These are phyloP conservation scores for Menura novaehollandiae DNA, from an alignment of 2,113 vertebrate species.

Conservation along the genomic window DNA sequence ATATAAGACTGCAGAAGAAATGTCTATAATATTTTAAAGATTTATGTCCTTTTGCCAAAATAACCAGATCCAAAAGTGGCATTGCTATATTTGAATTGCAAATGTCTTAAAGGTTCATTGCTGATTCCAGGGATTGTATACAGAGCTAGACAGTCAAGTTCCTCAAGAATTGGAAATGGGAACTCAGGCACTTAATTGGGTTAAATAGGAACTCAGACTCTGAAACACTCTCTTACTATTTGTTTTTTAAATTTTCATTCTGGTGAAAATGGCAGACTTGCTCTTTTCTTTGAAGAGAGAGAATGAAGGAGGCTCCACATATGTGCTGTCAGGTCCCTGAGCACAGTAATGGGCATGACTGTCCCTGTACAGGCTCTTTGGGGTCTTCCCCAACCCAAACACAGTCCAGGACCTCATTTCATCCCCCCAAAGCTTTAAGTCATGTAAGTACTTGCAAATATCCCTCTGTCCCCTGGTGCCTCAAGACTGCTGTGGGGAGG, in stretches of 20 bases:
- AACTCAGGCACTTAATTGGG: neutral
- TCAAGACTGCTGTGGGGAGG: neutral
- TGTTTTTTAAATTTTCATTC: neutral
- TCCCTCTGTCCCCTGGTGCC: neutral
- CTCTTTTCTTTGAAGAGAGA: neutral
- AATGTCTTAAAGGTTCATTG: neutral
- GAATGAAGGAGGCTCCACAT: neutral
- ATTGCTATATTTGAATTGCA: neutral
- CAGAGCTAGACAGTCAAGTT: neutral
- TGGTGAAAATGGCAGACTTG: neutral
- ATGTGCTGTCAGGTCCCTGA: neutral
- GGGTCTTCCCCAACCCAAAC: neutral
- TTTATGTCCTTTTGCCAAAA: neutral
- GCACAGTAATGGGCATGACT: neutral
- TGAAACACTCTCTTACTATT: neutral
- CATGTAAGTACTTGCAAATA: neutral
- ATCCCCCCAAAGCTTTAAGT: neutral
- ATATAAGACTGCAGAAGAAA: neutral
- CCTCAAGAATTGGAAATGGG: neutral
- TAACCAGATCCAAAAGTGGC: neutral
- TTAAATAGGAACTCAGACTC: rapidly evolving
- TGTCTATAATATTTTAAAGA: neutral
- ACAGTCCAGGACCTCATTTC: neutral
- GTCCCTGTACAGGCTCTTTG: neutral
- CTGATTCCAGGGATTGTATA: neutral